Evolutionary conservation across 2,888 invertebrate species (phyloP).

Genomic region (Drosophila falleni): DNA sequence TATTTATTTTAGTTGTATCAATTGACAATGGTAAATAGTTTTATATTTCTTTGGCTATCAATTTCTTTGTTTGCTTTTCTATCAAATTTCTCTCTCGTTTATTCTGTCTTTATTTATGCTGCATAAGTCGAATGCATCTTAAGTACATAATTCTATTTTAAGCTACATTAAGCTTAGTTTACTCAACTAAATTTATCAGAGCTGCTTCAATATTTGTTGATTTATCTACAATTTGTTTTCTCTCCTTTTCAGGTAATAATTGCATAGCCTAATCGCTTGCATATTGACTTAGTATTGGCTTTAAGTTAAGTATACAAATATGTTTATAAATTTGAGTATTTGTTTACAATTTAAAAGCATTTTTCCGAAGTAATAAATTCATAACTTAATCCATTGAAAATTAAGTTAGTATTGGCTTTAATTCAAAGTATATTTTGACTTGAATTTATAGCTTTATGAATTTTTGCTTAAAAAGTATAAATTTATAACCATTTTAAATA

Average conservation of each 20-base stretch:
- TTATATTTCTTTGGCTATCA: background rate
- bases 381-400: no score
- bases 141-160: background rate
- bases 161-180: slow-evolving; percentile 3
- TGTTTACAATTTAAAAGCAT: no score
- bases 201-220: slow-evolving; percentile 1
- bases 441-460: no score
- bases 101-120: background rate
- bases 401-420: no score
- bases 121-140: background rate
- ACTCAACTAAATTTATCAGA: background rate
- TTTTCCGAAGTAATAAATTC: no score
- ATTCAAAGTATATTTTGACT: no score
- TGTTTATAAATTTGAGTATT: no score
- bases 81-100: background rate
- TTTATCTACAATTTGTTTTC: background rate
- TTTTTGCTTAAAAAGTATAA: no score
- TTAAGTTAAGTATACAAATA: background rate
- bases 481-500: no score
- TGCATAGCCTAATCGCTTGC: background rate
- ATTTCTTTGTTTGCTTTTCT: background rate
- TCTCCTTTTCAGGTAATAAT: background rate
- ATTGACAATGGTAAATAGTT: background rate
- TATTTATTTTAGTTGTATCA: no score
- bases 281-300: background rate